Percentiles rank a stretch among this genome's conserved stretches.
These are phyloP conservation scores for Brachypterus glaber DNA, from an alignment of 2,888 invertebrate species.

Conservation along the genomic window DNA sequence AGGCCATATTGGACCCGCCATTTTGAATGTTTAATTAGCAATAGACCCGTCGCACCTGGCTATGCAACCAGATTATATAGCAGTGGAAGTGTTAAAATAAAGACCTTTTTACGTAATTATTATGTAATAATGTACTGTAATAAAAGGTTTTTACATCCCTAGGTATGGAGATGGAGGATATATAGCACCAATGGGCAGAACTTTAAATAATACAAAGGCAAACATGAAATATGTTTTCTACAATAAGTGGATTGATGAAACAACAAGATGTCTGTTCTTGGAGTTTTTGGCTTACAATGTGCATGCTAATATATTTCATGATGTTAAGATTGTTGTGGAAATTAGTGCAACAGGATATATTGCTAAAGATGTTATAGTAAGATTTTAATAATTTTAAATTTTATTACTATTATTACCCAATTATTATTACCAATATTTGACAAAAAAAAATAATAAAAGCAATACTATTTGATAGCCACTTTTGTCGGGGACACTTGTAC, in stretches of 20 bases:
- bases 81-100: conserved; percentile 15
- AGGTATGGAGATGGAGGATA: conserved; percentile 30
- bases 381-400: too few species aligned
- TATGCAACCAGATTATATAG: conserved; percentile 13
- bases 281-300: conserved; percentile 30
- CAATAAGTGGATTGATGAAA: conserved; percentile 27
- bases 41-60: conserved; percentile 14
- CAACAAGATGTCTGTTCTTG: conserved; percentile 26
- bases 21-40: too few species aligned
- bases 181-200: conserved; percentile 27
- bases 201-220: conserved; percentile 25
- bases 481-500: too few species aligned
- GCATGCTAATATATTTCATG: conserved; percentile 30
- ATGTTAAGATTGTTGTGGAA: conserved; percentile 26
- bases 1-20: too few species aligned
- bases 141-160: too few species aligned
- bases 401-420: too few species aligned
- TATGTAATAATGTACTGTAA: too few species aligned
- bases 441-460: too few species aligned
- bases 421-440: too few species aligned
- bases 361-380: conserved; percentile 16
- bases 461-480: too few species aligned
- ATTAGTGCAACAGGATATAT: conserved; percentile 28
- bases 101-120: conserved; percentile 3
- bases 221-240: conserved; percentile 25